Percentiles rank a stretch among this genome's conserved stretches.
Conservation (phyloP, 2,113 vertebrate genomes). For the Maylandia zebra region DNA sequence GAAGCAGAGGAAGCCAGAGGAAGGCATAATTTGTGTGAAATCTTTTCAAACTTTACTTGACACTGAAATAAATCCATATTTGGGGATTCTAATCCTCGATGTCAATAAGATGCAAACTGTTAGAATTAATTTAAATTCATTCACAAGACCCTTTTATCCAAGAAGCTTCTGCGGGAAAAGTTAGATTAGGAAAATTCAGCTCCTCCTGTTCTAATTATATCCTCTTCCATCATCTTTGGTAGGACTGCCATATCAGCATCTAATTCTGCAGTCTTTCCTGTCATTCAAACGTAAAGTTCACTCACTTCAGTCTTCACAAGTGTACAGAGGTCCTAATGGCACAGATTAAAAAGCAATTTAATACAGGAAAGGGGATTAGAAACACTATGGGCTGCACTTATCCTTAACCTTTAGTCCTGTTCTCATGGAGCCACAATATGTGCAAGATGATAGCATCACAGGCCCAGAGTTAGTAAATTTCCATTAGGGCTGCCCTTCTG, state of each 20-base stretch:
- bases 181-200: not conserved
- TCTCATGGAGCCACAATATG: constrained; percentile 63
- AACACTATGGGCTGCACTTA: constrained; percentile 59
- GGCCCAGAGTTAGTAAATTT: constrained; percentile 56
- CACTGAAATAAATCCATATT: not conserved
- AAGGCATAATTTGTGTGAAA: not conserved
- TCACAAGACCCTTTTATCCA: not conserved
- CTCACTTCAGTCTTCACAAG: constrained; percentile 30
- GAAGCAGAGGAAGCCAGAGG: not conserved
- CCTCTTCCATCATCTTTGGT: not conserved
- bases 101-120: not conserved
- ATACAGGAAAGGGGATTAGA: constrained; percentile 67
- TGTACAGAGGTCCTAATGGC: constrained; percentile 52
- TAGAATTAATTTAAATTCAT: not conserved
- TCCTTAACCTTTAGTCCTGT: constrained; percentile 67
- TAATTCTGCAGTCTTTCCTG: constrained; percentile 35
- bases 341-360: constrained; percentile 67
- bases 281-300: constrained; percentile 50
- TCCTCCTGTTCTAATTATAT: not conserved
- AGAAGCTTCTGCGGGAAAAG: not conserved
- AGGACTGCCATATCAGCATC: constrained; percentile 7
- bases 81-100: not conserved
- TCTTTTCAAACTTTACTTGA: not conserved
- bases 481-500: constrained; percentile 56
- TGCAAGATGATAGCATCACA: constrained; percentile 59